Evolutionary conservation across 2,797 vertebrate species (phyloP), one percentile per base, ranked within the genome.

Genomic region (Microhierax caerulescens): DNA sequence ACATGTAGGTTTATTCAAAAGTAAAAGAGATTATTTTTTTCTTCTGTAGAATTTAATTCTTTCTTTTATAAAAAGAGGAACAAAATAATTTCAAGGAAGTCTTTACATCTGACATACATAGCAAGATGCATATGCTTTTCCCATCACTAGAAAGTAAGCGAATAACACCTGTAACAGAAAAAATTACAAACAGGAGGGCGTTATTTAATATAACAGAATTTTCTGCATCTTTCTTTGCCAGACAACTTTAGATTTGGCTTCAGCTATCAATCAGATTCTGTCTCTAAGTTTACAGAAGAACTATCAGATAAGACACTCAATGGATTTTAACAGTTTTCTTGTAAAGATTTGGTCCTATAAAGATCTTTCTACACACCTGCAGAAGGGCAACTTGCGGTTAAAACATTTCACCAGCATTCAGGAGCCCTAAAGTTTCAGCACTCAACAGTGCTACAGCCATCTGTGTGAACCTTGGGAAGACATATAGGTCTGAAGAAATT

Each of bases 1-100:
- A 91, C 45, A 48, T 97, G 96, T 88, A 65, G 82, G 28, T 95
- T 97, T 96, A 94, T 93, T 97, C 28, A 54, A 95, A 95, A 90
- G 59, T 69, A 63, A 60, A 83, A 97, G 47, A 92, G n/a, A 90
- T 91, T 30, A n/a, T 23, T 34, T 25, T 90, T 50, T 91, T 91
- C 53, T 91, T 87, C 60, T 64, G 41, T 63, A 93, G 47, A 91
- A 90, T 96, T 94, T 86, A 94, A 84, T 96, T 96, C 4, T 97
- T 96, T 96, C 4, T 97, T 97, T 77, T 75, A 64, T 85, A 78
- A 93, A 56, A 87, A 51, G 10, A 69, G 7, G 70, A 15, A 69
- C 39, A 43, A 90, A 90, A 91, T 78, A 0, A 43, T 86, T 13
- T 64, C 17, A 8, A 88, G 65, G 50, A 97, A 96, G 24, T 8